Conservation (phyloP, 2,113 vertebrate species). For the Paradoxurus hermaphroditus region DNA sequence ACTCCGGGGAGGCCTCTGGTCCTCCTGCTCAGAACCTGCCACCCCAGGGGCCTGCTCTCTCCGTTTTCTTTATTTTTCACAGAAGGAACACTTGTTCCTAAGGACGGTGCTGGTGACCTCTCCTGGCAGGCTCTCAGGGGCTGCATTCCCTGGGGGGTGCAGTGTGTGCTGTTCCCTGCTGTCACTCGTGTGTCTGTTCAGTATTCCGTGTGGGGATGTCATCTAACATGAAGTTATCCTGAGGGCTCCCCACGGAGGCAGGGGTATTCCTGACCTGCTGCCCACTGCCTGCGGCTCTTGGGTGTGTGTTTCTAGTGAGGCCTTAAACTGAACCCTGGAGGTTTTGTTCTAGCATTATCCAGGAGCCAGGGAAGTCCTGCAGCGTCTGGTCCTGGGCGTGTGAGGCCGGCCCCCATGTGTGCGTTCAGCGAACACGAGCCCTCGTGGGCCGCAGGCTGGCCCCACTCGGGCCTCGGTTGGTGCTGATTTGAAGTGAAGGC, state of each 20-base stretch:
- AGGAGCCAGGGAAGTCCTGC: no score
- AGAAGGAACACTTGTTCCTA: neutral
- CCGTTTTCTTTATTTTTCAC: neutral
- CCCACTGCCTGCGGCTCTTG: no score
- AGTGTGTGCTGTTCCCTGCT: no score
- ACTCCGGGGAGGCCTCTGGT: neutral
- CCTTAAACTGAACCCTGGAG: neutral
- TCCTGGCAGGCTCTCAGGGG: neutral
- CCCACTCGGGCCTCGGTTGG: accelerated
- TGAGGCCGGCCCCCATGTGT: neutral
- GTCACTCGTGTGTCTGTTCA: accelerated
- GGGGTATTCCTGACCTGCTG: neutral
- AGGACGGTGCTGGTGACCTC: accelerated
- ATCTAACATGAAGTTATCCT: no score
- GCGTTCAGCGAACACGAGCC: accelerated
- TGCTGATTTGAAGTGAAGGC: neutral
- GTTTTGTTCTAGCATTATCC: neutral
- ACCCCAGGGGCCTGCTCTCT: neutral
- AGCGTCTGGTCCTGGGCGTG: neutral
- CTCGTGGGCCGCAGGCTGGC: accelerated
- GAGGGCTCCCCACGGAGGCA: neutral
- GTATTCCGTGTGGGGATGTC: no score
- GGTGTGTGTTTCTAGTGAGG: neutral
- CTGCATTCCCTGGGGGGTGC: neutral
- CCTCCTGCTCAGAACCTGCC: neutral